These are phyloP conservation scores for Dromaius novaehollandiae DNA, from an alignment of 2,113 vertebrate species.

Conservation along the genomic window DNA sequence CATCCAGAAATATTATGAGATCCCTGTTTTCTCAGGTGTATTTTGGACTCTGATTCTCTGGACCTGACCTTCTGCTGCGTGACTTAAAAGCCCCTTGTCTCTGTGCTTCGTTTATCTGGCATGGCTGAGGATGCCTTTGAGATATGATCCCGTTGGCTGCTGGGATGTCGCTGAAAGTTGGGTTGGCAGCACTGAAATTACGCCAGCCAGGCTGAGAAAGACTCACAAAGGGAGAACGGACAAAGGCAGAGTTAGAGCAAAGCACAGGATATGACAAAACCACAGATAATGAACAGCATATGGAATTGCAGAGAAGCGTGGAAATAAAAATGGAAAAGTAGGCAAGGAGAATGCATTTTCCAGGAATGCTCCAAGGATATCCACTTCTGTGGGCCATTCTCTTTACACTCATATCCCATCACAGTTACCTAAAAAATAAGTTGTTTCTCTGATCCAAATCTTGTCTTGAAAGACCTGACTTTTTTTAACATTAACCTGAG, in stretches of 20 bases:
- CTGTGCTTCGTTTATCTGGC: background rate
- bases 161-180: conserved; percentile 34
- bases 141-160: background rate
- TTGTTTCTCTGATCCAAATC: background rate
- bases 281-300: background rate
- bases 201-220: background rate
- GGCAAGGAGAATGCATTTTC: background rate
- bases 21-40: background rate
- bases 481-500: background rate
- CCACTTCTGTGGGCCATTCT: background rate
- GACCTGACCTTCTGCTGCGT: background rate
- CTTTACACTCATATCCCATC: background rate
- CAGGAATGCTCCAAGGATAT: conserved; percentile 22
- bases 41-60: background rate
- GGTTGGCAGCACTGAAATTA: conserved; percentile 3
- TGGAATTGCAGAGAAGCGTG: background rate
- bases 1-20: background rate
- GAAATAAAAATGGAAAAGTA: conserved; percentile 15
- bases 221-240: background rate
- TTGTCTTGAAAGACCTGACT: conserved; percentile 15
- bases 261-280: background rate
- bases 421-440: background rate
- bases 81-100: background rate
- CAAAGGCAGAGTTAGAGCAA: background rate
- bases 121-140: background rate